A percentile compares a stretch with the other conserved stretches of the same genome.
These are phyloP conservation scores for Hypothenemus hampei DNA, from an alignment of 1,140 invertebrate genomes.

Conservation along the genomic window DNA sequence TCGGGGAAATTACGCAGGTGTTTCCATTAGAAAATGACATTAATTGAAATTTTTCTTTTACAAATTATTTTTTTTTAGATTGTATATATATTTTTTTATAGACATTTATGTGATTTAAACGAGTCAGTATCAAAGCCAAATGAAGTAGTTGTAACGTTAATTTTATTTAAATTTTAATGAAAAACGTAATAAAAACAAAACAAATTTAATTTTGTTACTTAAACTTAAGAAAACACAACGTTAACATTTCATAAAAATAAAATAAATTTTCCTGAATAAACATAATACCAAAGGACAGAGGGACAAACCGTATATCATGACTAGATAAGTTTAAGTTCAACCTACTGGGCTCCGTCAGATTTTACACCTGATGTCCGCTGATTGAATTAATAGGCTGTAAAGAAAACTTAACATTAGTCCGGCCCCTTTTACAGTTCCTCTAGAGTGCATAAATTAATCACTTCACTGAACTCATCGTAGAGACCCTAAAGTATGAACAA, in stretches of 20 bases:
- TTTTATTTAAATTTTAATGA: not conserved
- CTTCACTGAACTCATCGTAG: conserved; percentile 8
- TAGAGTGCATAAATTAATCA: not conserved
- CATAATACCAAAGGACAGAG: not conserved
- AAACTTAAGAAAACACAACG: not conserved
- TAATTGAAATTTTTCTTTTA: not conserved
- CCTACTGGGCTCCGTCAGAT: not conserved
- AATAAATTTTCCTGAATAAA: not conserved
- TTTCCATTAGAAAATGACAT: conserved; percentile 54
- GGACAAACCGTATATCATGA: not conserved
- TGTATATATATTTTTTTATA: not conserved
- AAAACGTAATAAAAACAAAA: not conserved
- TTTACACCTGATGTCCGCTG: conserved; percentile 42
- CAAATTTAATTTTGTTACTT: not conserved
- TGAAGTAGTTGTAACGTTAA: too few relatives aligned
- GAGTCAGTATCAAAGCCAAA: not conserved
- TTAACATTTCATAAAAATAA: not conserved
- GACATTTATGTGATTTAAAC: not conserved
- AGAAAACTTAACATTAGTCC: conserved; percentile 27
- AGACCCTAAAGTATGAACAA: too few relatives aligned
- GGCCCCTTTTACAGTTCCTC: not conserved
- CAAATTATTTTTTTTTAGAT: not conserved
- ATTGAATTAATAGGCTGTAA: conserved; percentile 42
- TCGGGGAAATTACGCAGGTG: conserved; percentile 84
- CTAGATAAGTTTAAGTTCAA: not conserved